Evolutionary conservation across 2,113 vertebrate species (phyloP).

Genomic region (Mellivora capensis): DNA sequence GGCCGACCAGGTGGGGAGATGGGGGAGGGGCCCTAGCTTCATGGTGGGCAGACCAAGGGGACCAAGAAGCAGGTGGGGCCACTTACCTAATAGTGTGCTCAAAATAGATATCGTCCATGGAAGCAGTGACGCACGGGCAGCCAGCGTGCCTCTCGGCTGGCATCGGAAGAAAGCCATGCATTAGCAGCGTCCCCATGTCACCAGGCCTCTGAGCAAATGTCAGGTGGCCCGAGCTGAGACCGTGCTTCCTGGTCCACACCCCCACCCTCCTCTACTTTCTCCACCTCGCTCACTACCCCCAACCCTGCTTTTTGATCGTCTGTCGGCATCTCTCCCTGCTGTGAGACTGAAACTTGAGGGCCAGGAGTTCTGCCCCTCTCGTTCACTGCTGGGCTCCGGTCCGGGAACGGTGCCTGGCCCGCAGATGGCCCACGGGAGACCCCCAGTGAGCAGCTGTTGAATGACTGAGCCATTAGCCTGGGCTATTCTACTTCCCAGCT

Average conservation of each 20-base stretch:
- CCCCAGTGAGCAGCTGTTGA: background rate
- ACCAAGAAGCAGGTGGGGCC: background rate
- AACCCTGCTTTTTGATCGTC: background rate
- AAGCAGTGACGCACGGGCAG: conserved; percentile 93
- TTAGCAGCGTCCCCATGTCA: background rate
- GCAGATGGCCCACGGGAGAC: accelerated
- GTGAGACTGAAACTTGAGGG: background rate
- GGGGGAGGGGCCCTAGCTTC: background rate
- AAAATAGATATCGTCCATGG: conserved; percentile 97
- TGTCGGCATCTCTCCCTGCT: background rate
- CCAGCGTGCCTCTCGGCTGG: conserved; percentile 94
- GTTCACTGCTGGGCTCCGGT: too few species aligned
- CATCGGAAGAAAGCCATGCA: background rate
- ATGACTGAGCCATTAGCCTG: accelerated
- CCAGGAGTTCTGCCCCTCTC: background rate
- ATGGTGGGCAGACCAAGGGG: background rate
- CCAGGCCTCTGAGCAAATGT: background rate
- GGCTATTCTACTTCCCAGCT: background rate
- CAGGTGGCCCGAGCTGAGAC: background rate
- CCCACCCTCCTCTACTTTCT: background rate
- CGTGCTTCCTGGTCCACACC: background rate
- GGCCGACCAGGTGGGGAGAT: background rate
- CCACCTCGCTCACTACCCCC: accelerated
- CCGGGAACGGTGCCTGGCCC: background rate
- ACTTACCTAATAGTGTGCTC: conserved; percentile 95